These are phyloP conservation scores for Daktulosphaira vitifoliae DNA, from an alignment of 1,140 invertebrate species.

Conservation along the genomic window DNA sequence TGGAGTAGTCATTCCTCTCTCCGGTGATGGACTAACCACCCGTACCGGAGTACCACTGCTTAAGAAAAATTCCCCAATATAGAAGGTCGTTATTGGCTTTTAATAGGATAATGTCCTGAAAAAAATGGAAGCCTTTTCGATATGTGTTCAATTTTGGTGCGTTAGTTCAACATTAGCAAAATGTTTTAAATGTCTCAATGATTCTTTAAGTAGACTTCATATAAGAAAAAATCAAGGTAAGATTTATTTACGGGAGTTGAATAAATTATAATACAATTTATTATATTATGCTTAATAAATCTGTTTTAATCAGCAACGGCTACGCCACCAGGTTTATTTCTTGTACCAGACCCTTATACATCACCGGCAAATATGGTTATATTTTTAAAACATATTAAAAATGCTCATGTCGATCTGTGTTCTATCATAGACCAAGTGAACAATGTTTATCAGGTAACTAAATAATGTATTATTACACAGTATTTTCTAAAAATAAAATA, in stretches of 20 bases:
- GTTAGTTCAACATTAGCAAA: slow-evolving; percentile 11
- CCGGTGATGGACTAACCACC: no score
- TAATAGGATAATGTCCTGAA: slow-evolving; percentile 17
- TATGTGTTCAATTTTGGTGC: slow-evolving; percentile 28
- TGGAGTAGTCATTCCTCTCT: no score
- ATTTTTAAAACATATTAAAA: not conserved
- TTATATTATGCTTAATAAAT: no score
- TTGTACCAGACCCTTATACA: not conserved
- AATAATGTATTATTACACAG: no score
- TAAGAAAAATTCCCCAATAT: no score
- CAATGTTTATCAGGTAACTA: slow-evolving; percentile 22
- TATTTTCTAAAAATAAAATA: no score
- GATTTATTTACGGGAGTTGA: no score
- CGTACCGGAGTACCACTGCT: no score
- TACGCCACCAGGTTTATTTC: not conserved
- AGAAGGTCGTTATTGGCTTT: not conserved
- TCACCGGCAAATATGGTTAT: not conserved
- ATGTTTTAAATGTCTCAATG: slow-evolving; percentile 25
- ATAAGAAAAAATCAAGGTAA: slow-evolving; percentile 8
- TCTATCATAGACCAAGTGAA: slow-evolving; percentile 19
- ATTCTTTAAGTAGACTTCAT: not conserved
- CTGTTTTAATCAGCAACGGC: not conserved
- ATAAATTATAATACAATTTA: no score
- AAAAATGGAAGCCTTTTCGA: slow-evolving; percentile 22
- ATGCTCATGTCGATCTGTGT: slow-evolving; percentile 15